Evolutionary conservation across 2,888 invertebrate species (phyloP).

Genomic region (Pachycephus smyrnensis): DNA sequence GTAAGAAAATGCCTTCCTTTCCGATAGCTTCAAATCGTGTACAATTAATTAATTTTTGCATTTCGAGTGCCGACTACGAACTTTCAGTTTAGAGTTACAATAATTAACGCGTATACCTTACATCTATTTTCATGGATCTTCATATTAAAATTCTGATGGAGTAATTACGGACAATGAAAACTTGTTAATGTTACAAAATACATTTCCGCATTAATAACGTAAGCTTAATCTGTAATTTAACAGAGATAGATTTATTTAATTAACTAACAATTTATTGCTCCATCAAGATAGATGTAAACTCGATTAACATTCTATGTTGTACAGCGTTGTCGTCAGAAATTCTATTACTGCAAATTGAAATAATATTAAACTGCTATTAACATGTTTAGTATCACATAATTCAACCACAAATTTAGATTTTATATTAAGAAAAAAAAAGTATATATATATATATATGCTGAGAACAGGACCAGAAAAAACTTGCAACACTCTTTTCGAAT

Average conservation of each 20-base stretch:
- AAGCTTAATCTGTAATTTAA: not conserved
- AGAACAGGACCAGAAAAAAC: not conserved
- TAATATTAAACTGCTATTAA: slow-evolving; percentile 16
- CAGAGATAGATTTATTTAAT: not conserved
- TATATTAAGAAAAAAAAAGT: not conserved
- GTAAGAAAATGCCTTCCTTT: slow-evolving; percentile 45
- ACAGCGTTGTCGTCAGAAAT: slow-evolving; percentile 24
- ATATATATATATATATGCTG: not conserved
- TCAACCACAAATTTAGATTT: not conserved
- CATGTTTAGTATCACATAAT: not conserved
- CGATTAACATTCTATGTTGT: slow-evolving; percentile 23
- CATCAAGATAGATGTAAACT: slow-evolving; percentile 8
- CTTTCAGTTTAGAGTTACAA: not conserved
- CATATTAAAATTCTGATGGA: not conserved
- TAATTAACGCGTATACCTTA: not conserved
- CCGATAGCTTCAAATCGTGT: slow-evolving; percentile 27
- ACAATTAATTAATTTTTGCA: slow-evolving; percentile 45
- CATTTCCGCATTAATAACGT: not conserved
- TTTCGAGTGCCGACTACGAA: slow-evolving; percentile 43
- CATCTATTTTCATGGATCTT: not conserved
- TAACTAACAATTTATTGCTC: not conserved
- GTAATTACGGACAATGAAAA: not conserved
- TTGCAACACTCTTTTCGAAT: not conserved
- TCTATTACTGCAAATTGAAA: slow-evolving; percentile 30
- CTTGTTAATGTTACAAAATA: not conserved